phyloP scores from a whole-genome alignment of 2,113 vertebrate genomes.

The Peromyscus leucopus region DNA sequence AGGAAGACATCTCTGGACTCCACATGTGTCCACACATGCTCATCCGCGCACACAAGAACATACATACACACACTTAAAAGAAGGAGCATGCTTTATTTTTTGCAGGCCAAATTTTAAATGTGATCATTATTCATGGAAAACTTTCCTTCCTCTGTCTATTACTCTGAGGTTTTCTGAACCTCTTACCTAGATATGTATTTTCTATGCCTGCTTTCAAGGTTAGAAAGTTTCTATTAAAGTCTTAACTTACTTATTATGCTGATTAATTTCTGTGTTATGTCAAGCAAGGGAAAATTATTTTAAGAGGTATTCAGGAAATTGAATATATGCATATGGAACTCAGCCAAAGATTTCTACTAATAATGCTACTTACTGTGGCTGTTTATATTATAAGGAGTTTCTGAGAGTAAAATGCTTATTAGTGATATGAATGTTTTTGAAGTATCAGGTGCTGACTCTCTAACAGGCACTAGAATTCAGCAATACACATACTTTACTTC shows the following conservation, averaged over 20 bases:
- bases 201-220: slow-evolving; percentile 21
- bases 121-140: slow-evolving; percentile 13
- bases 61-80: background rate
- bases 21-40: background rate
- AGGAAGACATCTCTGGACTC: background rate
- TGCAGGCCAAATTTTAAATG: background rate
- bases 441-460: slow-evolving; percentile 35
- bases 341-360: background rate
- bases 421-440: slow-evolving; percentile 44
- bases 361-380: slow-evolving; percentile 49
- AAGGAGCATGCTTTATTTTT: background rate
- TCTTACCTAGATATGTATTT: background rate
- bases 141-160: accelerated
- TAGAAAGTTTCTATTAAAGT: slow-evolving; percentile 27
- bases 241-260: slow-evolving; percentile 45
- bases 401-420: background rate
- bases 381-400: slow-evolving; percentile 65
- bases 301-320: slow-evolving; percentile 44
- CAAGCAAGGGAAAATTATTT: slow-evolving; percentile 53
- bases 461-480: slow-evolving; percentile 38
- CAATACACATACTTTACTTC: slow-evolving; percentile 25
- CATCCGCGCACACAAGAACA: background rate
- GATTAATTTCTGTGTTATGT: slow-evolving; percentile 68
- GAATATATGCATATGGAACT: slow-evolving; percentile 49
- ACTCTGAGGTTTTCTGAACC: background rate